Conservation (phyloP, 37 sponge, comb jelly and placozoan genomes). For the Bolinopsis microptera region DNA sequence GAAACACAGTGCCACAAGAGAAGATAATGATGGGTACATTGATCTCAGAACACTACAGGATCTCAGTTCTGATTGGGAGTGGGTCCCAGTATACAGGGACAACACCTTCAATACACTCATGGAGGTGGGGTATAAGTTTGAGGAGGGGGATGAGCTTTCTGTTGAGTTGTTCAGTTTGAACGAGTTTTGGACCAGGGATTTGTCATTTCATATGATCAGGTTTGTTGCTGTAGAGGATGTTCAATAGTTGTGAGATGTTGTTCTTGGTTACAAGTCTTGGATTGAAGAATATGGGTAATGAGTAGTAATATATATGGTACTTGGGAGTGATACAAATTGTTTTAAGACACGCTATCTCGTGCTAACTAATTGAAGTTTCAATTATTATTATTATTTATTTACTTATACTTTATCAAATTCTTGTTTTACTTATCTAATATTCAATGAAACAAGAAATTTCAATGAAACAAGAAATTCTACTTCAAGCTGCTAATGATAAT, state of each 20-base stretch:
- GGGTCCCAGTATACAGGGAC: slow-evolving; percentile 23
- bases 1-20: neutral
- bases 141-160: neutral
- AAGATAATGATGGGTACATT: neutral
- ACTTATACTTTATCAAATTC: too few species aligned
- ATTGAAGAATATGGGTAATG: too few species aligned
- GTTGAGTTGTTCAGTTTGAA: neutral
- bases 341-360: too few species aligned
- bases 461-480: too few species aligned
- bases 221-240: neutral
- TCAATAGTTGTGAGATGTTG: neutral
- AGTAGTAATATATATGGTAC: too few species aligned
- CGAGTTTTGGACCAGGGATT: neutral
- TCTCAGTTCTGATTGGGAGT: neutral
- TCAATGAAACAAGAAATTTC: too few species aligned
- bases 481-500: too few species aligned
- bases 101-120: neutral
- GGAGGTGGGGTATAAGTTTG: neutral
- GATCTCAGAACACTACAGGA: neutral
- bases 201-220: neutral
- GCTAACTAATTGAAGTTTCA: too few species aligned
- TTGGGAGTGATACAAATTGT: too few species aligned
- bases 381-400: too few species aligned
- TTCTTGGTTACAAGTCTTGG: too few species aligned
- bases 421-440: too few species aligned